A percentile compares a stretch with the other conserved stretches of the same genome.
Evolutionary conservation across 2,888 invertebrate species (phyloP).

Genomic region (Argyresthia goedartella): DNA sequence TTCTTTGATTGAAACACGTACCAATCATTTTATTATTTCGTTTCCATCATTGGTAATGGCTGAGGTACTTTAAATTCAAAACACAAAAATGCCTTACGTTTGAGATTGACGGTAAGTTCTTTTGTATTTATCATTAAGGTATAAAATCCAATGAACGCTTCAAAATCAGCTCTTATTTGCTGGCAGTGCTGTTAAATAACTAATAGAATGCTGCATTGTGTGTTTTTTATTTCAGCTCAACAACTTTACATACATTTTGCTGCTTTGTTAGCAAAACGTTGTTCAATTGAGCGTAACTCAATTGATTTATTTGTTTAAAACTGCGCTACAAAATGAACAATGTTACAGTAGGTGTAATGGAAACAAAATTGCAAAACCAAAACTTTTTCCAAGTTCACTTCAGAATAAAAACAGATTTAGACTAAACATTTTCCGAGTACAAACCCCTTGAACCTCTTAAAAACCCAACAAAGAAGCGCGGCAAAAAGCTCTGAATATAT

Average conservation of each 20-base stretch:
- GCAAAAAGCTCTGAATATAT: slow-evolving; percentile 38
- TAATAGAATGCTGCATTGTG: too few species aligned
- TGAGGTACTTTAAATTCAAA: too few species aligned
- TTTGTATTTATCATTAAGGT: too few species aligned
- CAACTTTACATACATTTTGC: too few species aligned
- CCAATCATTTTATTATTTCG: slow-evolving; percentile 15
- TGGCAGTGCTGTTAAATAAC: too few species aligned
- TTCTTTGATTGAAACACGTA: slow-evolving; percentile 19
- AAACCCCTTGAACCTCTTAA: slow-evolving; percentile 25
- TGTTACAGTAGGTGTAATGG: neutral
- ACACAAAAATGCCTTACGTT: too few species aligned
- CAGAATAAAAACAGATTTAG: neutral
- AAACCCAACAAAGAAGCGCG: slow-evolving; percentile 36
- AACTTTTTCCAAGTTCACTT: too few species aligned
- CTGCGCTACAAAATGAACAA: neutral
- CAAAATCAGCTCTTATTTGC: too few species aligned
- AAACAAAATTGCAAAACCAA: neutral
- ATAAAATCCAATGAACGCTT: too few species aligned
- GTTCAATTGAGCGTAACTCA: slow-evolving; percentile 37
- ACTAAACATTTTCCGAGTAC: slow-evolving; percentile 18
- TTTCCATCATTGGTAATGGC: too few species aligned
- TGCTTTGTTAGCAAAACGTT: slow-evolving; percentile 14
- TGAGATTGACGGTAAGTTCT: too few species aligned
- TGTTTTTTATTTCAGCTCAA: too few species aligned
- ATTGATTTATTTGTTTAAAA: neutral